These are phyloP conservation scores for Pipistrellus pipistrellus DNA, from an alignment of 2,797 vertebrate species.

Conservation along the genomic window DNA sequence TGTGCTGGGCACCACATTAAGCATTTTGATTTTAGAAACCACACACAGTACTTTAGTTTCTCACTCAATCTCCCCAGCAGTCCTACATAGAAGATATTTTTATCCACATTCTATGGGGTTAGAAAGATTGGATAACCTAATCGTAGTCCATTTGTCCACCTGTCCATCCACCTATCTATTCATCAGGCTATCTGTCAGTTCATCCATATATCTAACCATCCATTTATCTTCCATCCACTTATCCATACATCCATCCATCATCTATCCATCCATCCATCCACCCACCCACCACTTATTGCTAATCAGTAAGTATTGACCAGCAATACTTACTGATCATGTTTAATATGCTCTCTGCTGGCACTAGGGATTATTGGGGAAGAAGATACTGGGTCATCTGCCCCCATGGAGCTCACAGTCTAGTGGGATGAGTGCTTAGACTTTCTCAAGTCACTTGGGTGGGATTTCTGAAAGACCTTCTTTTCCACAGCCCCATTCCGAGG, in stretches of 20 bases:
- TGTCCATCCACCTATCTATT: not conserved
- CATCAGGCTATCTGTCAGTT: no score
- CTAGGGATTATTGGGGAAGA: not conserved
- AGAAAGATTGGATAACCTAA: not conserved
- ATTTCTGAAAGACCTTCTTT: not conserved
- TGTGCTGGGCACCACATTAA: not conserved
- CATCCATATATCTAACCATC: not conserved
- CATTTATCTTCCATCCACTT: not conserved
- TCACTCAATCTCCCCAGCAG: not conserved
- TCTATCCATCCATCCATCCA: not conserved
- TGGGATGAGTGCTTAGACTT: not conserved
- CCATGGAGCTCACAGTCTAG: not conserved
- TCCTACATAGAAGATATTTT: not conserved
- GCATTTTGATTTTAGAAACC: slow-evolving; percentile 35
- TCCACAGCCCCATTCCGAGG: not conserved
- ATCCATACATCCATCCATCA: not conserved
- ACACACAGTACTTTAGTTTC: not conserved
- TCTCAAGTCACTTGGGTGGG: not conserved
- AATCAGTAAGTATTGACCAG: not conserved
- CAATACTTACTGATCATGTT: not conserved
- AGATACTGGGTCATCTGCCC: not conserved
- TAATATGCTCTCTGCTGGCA: not conserved
- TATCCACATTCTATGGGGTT: not conserved
- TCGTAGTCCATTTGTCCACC: not conserved
- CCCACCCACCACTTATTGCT: not conserved